Evolutionary conservation across 2,888 invertebrate genomes (phyloP), one percentile per base, ranked within the genome.

Genomic region (Blera fallax): DNA sequence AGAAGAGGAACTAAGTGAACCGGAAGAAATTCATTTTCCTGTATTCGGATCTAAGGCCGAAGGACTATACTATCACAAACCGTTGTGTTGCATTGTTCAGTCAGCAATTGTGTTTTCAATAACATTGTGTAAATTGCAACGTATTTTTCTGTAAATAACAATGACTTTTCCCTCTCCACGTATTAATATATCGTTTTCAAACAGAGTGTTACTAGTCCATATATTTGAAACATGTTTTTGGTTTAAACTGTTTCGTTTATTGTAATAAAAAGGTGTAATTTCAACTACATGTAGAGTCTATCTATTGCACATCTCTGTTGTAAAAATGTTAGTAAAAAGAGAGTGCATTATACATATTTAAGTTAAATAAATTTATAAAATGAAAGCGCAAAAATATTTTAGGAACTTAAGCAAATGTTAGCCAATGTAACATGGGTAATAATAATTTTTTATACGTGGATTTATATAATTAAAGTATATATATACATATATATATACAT

Each of bases 21-120:
- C 92, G 50, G 92, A 92, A 87, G 92, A 92, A 88, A 92, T 92
- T 78, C 92, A 92, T 87, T 92, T 92, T 87, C 92, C 92, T 0
- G 91, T 91, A 10, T 92, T 92, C 79, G 92, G 91, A 62, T 87
- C 87, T 10, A 78, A 69, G 18, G 56, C 72, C 18, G 52, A 60
- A 10, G 40, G 21, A 58, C 50, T 32, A 7, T 52, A 58, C 56
- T 27, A 74, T 37, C 27, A 16, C 14, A 40, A 65, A 48, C 80
- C 65, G 40, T 8, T 70, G 50, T 58, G 11, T 60, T 40, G 29
- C 2, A 7, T 64, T 34, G 32, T 60, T 10, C 45, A 56, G 6
- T 40, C n/a, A 48, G 40, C 24, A 2, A 29, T 60, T 54, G 24
- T 78, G 14, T 11, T 70, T 6, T 64, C 18, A 34, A 14, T 65